Conservation (phyloP, 37 sponge, comb jelly and placozoan genomes). For the Eunapius fragilis region DNA sequence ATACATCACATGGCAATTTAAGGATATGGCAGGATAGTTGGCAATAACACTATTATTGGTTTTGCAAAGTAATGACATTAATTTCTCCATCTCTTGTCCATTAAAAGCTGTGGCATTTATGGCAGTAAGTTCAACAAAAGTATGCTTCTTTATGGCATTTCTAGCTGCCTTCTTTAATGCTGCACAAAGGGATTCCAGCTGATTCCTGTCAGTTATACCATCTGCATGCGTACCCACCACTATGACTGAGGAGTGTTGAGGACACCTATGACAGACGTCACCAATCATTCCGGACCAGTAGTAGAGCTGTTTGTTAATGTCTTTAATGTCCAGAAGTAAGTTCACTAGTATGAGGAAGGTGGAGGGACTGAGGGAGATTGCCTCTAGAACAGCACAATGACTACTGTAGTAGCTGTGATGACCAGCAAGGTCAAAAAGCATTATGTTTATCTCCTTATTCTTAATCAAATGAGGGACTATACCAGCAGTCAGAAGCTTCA, state of each 20-base stretch:
- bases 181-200: neutral
- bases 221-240: conserved; percentile 15
- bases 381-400: conserved; percentile 27
- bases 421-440: conserved; percentile 44
- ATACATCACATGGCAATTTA: neutral
- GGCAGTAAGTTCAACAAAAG: neutral
- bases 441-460: neutral
- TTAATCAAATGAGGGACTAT: too few relatives aligned
- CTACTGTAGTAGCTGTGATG: conserved; percentile 31
- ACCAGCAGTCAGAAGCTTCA: too few relatives aligned
- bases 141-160: neutral
- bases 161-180: neutral
- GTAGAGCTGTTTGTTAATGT: neutral
- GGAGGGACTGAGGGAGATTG: too few relatives aligned
- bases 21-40: neutral
- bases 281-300: conserved; percentile 13
- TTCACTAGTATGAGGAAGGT: neutral
- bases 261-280: neutral
- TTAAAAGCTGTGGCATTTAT: neutral
- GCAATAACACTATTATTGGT: neutral
- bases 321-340: neutral
- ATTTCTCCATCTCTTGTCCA: neutral
- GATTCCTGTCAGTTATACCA: neutral
- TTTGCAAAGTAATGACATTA: too few relatives aligned
- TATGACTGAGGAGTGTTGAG: neutral